phyloP scores from a whole-genome alignment of 2,113 vertebrate genomes.

The Tenebrosternarchus preto region DNA sequence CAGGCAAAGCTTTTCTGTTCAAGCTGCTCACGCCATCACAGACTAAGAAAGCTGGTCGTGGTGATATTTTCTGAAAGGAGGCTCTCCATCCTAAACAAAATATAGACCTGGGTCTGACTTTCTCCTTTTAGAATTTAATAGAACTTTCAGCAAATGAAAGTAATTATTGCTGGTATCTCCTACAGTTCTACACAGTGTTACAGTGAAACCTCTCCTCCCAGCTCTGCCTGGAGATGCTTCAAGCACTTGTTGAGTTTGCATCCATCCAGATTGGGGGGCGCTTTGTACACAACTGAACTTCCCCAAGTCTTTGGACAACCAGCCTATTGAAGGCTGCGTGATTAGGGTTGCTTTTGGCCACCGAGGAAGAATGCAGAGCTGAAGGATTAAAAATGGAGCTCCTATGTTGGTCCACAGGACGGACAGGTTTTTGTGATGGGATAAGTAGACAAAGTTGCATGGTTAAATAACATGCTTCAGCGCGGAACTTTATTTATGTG shows the following conservation, averaged over 20 bases:
- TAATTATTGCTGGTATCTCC: too few species aligned
- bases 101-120: too few species aligned
- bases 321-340: slow-evolving; percentile 38
- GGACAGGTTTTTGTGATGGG: neutral
- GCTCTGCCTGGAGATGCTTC: neutral
- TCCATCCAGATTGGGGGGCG: slow-evolving; percentile 20
- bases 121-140: too few species aligned
- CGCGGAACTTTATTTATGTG: too few species aligned
- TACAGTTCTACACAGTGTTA: too few species aligned
- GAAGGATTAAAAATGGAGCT: slow-evolving; percentile 20
- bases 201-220: neutral
- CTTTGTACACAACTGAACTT: slow-evolving; percentile 37
- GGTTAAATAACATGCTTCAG: too few species aligned
- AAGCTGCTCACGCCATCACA: neutral
- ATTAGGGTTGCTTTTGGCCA: slow-evolving; percentile 40
- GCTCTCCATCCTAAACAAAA: too few species aligned
- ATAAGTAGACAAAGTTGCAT: too few species aligned
- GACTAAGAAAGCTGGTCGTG: neutral
- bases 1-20: neutral
- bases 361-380: slow-evolving; percentile 21
- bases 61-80: neutral
- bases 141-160: too few species aligned
- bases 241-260: slow-evolving; percentile 27
- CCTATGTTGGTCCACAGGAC: too few species aligned
- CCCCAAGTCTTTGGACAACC: slow-evolving; percentile 44